Evolutionary conservation across 2,888 invertebrate genomes (phyloP).

Genomic region (Cartodere bifasciata): DNA sequence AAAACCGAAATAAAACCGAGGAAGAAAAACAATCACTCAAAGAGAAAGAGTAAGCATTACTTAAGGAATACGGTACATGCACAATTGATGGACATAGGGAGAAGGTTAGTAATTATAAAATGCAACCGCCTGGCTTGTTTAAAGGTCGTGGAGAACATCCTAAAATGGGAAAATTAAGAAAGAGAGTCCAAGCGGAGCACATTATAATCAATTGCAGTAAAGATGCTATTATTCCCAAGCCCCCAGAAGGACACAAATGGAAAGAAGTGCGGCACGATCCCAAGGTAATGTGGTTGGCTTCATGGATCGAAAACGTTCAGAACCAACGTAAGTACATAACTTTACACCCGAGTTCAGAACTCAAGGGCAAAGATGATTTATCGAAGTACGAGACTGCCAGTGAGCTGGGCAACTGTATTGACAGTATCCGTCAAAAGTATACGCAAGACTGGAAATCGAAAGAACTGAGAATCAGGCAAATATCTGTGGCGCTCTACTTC

Average conservation of each 20-base stretch:
- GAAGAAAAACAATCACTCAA: slow-evolving; percentile 87
- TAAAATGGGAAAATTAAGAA: slow-evolving; percentile 97
- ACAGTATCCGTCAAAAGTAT: slow-evolving; percentile 78
- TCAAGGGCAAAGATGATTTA: slow-evolving; percentile 99
- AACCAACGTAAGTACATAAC: slow-evolving; percentile 95
- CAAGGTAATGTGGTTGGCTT: slow-evolving; percentile 92
- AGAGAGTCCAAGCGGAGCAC: slow-evolving; percentile 82
- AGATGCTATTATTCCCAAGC: slow-evolving; percentile 68
- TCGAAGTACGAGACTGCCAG: slow-evolving; percentile 97
- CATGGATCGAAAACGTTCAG: slow-evolving; percentile 97
- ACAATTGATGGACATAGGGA: slow-evolving; percentile 94
- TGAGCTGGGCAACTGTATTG: slow-evolving; percentile 78
- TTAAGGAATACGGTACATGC: slow-evolving; percentile 90
- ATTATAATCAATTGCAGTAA: slow-evolving; percentile 96
- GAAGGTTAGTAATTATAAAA: slow-evolving; percentile 96
- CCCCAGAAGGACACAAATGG: slow-evolving; percentile 91
- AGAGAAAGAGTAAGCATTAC: slow-evolving; percentile 74
- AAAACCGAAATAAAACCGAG: slow-evolving; percentile 79
- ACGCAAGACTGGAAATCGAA: slow-evolving; percentile 90
- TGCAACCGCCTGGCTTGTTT: slow-evolving; percentile 96
- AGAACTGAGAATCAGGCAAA: slow-evolving; percentile 93
- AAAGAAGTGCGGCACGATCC: slow-evolving; percentile 93
- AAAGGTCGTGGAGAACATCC: slow-evolving; percentile 91
- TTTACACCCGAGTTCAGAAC: slow-evolving; percentile 95
- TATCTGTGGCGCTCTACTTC: slow-evolving; percentile 96